Evolutionary conservation across 2,888 invertebrate species (phyloP), one percentile per base, ranked within the genome.

Genomic region (Clunio marinus): DNA sequence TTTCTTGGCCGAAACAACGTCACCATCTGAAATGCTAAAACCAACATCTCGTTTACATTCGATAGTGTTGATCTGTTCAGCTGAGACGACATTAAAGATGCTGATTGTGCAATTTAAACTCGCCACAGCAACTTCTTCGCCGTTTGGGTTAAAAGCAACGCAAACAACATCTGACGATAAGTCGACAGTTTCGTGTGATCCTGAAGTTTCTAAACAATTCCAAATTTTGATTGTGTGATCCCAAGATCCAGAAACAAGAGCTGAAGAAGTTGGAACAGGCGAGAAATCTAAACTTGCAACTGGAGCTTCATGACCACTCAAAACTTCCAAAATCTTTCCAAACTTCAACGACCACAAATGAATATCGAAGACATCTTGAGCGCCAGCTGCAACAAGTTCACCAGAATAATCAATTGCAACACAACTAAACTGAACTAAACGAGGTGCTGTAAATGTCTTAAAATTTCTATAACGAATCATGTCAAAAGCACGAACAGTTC

Each of bases 301-400:
- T 0, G 97, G 97, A 1, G 93, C 96, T 77, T 93, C 91, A 75
- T 99, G 99, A 0, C 98, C 98, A 55, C 88, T 86, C 70, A 98
- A 79, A 57, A 93, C 86, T 81, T 98, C 98, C 24, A 99, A 78
- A 1, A 99, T 81, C 71, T 88, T 86, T 1, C 98, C 98, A 55
- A 92, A 87, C 80, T 96, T 92, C 75, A 98, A 82, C 3, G 95
- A 95, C 98, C 98, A 99, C 20, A 99, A 81, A 81, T 87, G 98
- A 71, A 99, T 89, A 74, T 97, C 94, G 80, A 97, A 99, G 25
- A 89, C 86, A 77, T 98, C 97, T 74, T 91, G 91, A 0, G 94
- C 94, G 0, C 96, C 97, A 3, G 99, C 97, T 13, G 93, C 94
- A 45, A 98, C 88, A 71, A 99, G 83, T 76, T 99, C 97, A 15